Evolutionary conservation across 92 coral and sea anemone genomes (phyloP).

Genomic region (Hydrozoanthus gracilis): DNA sequence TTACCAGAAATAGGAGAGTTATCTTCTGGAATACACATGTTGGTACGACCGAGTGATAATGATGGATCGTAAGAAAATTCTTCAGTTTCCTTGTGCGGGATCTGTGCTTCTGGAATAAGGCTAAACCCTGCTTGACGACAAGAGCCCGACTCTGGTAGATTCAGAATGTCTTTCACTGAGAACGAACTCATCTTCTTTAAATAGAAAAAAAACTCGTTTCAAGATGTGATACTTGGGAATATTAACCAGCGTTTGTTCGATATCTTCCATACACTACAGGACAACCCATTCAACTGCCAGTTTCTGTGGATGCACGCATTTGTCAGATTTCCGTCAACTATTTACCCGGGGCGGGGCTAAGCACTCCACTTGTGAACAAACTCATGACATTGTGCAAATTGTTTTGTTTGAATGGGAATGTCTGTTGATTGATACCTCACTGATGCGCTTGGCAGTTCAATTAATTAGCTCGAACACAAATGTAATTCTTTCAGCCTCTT

Average conservation of each 20-base stretch:
- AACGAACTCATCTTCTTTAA: slow-evolving; percentile 87
- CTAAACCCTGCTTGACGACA: slow-evolving; percentile 27
- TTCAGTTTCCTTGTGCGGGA: slow-evolving; percentile 47
- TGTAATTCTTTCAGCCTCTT: slow-evolving; percentile 55
- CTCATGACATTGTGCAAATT: slow-evolving; percentile 95
- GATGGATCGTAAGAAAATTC: slow-evolving; percentile 40
- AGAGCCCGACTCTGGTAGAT: slow-evolving; percentile 76
- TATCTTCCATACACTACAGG: slow-evolving; percentile 29
- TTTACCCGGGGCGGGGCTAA: slow-evolving; percentile 88
- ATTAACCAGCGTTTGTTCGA: slow-evolving; percentile 29
- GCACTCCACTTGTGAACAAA: slow-evolving; percentile 94
- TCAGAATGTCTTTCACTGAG: slow-evolving; percentile 93
- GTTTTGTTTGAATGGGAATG: slow-evolving; percentile 67
- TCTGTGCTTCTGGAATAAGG: slow-evolving; percentile 12
- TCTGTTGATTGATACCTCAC: slow-evolving; percentile 95
- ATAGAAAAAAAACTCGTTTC: background rate
- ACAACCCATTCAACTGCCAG: slow-evolving; percentile 64
- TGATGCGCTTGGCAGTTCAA: slow-evolving; percentile 93
- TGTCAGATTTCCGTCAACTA: slow-evolving; percentile 67
- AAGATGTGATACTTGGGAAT: slow-evolving; percentile 29
- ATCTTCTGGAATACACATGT: slow-evolving; percentile 50
- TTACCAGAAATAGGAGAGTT: slow-evolving; percentile 37
- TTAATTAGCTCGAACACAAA: slow-evolving; percentile 95
- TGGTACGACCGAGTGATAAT: slow-evolving; percentile 26
- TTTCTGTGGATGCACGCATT: slow-evolving; percentile 46